These are phyloP conservation scores for Hermetia illucens DNA, from an alignment of 1,140 invertebrate genomes.

Conservation along the genomic window DNA sequence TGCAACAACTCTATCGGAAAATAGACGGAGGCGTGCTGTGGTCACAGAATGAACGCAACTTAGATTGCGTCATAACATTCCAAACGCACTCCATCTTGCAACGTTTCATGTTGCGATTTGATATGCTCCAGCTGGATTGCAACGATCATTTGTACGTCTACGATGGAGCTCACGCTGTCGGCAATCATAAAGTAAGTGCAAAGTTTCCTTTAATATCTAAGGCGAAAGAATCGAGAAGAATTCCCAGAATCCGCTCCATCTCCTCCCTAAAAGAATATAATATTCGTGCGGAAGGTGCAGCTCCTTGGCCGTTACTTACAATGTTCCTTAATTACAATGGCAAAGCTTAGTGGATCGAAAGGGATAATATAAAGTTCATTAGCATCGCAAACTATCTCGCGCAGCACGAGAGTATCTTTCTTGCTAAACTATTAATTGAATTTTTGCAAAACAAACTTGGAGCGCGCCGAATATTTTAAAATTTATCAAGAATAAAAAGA, in stretches of 20 bases:
- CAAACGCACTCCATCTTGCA: slow-evolving; percentile 87
- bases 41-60: slow-evolving; percentile 75
- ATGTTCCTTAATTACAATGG: no score
- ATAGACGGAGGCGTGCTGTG: slow-evolving; percentile 79
- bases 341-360: no score
- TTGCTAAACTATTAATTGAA: not conserved
- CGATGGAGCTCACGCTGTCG: slow-evolving; percentile 78
- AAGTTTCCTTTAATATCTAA: no score
- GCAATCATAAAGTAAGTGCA: slow-evolving; percentile 61
- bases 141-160: slow-evolving; percentile 87
- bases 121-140: slow-evolving; percentile 66
- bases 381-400: no score
- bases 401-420: no score
- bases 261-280: not conserved
- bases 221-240: no score
- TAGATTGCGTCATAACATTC: slow-evolving; percentile 83
- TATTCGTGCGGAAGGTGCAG: not conserved
- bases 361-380: not conserved
- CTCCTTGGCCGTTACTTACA: no score
- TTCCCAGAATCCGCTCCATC: no score
- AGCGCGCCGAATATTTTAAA: not conserved
- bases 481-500: no score
- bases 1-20: slow-evolving; percentile 73
- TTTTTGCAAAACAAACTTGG: not conserved
- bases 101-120: slow-evolving; percentile 84